Evolutionary conservation across 2,113 vertebrate species (phyloP), one percentile per base, ranked within the genome.

Genomic region (Dipodomys stephensi): DNA sequence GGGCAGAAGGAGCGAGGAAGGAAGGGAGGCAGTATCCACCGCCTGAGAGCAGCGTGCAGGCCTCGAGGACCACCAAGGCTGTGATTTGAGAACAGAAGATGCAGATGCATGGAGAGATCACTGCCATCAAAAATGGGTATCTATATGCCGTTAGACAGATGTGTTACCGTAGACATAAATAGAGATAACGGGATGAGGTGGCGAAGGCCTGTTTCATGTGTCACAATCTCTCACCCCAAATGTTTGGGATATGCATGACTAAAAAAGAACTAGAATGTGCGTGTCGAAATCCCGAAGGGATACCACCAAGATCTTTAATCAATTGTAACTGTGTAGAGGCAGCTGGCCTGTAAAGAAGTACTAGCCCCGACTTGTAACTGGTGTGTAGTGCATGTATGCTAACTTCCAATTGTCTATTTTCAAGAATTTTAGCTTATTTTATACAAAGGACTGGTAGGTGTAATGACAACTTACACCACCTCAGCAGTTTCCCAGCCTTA

Each of bases 141-240:
- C 49, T 53, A 12, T 53, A 53, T 53, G 49, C 1, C 8, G 12
- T 1, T 53, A 39, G 39, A 13, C 2, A 53, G 8, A 53, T 53
- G 12, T 53, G 12, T 53, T 13, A 53, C 8, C 12, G 49, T 13
- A 53, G 49, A 53, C 8, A 2, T 53, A 53, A 53, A 53, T 53
- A 76, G 67, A 80, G 90, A 82, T 72, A 32, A n/a, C 39, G 71
- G 15, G 0, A 0, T 7, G 6, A 30, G 88, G 71, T 49, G 76
- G 95, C 28, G 93, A 46, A 87, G 65, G 12, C 68, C 53, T 18
- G 60, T 27, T 71, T 82, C 73, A 90, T 82, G n/a, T 13, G 77
- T 8, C 49, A 46, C 4, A 0, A 11, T 35, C 18, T n/a, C 32
- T 73, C 28, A n/a, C 22, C 25, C 92, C 83, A 86, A 62, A 83